Evolutionary conservation across 2,888 invertebrate genomes (phyloP).

Genomic region (Homarus gammarus): DNA sequence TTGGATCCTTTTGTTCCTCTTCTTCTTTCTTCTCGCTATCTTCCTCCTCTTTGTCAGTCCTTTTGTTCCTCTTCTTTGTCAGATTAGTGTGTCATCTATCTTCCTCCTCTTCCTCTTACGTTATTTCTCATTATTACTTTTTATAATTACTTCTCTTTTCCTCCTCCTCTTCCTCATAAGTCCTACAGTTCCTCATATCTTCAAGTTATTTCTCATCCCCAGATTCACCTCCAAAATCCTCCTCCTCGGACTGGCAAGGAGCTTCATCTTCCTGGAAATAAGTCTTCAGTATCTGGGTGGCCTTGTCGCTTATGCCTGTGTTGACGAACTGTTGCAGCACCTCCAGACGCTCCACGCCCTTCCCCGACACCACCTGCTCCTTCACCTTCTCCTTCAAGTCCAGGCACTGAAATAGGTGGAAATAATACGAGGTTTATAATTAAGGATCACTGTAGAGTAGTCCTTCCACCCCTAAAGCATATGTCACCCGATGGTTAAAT

Average conservation of each 20-base stretch:
- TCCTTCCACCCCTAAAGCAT: no score
- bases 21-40: neutral
- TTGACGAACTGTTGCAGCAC: conserved; percentile 11
- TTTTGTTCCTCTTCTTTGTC: neutral
- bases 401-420: no score
- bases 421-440: no score
- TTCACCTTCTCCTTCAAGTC: neutral
- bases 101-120: neutral
- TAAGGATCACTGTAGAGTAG: no score
- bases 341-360: conserved; percentile 28
- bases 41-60: neutral
- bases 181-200: no score
- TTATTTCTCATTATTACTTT: neutral
- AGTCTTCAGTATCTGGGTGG: conserved; percentile 21
- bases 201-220: neutral
- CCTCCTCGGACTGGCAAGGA: neutral
- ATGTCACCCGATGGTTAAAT: no score
- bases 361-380: neutral
- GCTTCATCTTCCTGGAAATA: conserved; percentile 11
- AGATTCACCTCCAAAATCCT: neutral
- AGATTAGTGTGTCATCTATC: no score
- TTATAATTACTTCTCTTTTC: neutral
- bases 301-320: neutral
- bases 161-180: neutral
- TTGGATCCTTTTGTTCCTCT: no score